A percentile compares a stretch with the other conserved stretches of the same genome.
Conservation (phyloP, 2,113 vertebrate genomes). For the Hippoglossus stenolepis region DNA sequence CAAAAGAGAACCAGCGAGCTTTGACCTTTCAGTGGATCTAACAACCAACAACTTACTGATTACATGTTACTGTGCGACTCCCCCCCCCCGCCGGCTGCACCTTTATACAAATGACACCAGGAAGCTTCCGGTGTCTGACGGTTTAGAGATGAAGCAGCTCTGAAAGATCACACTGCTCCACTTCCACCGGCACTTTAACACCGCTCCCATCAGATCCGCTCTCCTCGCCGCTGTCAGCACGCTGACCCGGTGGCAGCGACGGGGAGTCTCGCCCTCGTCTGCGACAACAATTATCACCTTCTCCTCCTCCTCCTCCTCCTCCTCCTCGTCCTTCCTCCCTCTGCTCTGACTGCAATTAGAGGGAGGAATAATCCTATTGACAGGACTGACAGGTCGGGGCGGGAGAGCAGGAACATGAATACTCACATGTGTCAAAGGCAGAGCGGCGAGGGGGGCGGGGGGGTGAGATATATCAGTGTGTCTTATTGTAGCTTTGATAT, state of each 20-base stretch:
- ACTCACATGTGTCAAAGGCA: slow-evolving; percentile 55
- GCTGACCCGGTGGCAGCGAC: slow-evolving; percentile 48
- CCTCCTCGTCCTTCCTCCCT: slow-evolving; percentile 18
- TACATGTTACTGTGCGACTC: too few relatives aligned
- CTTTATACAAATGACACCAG: too few relatives aligned
- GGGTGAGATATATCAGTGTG: slow-evolving; percentile 50
- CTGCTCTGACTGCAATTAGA: slow-evolving; percentile 74
- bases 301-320: slow-evolving; percentile 15
- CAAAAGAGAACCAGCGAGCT: too few relatives aligned
- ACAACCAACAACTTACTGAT: too few relatives aligned
- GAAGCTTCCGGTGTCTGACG: too few relatives aligned
- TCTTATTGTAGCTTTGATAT: slow-evolving; percentile 77
- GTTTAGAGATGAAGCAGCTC: neutral
- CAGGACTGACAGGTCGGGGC: slow-evolving; percentile 73
- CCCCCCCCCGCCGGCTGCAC: too few relatives aligned
- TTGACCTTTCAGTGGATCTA: too few relatives aligned
- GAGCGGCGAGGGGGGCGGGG: neutral
- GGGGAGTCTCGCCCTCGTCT: slow-evolving; percentile 41
- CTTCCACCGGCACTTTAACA: neutral
- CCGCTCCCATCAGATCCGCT: slow-evolving; percentile 40
- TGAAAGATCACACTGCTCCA: neutral
- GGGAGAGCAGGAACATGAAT: slow-evolving; percentile 61
- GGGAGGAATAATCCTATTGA: slow-evolving; percentile 75
- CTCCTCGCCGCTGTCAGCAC: slow-evolving; percentile 18
- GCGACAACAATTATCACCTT: slow-evolving; percentile 56